These are phyloP conservation scores for Centropyge bicolor DNA, from an alignment of 2,797 vertebrate genomes.

Conservation along the genomic window DNA sequence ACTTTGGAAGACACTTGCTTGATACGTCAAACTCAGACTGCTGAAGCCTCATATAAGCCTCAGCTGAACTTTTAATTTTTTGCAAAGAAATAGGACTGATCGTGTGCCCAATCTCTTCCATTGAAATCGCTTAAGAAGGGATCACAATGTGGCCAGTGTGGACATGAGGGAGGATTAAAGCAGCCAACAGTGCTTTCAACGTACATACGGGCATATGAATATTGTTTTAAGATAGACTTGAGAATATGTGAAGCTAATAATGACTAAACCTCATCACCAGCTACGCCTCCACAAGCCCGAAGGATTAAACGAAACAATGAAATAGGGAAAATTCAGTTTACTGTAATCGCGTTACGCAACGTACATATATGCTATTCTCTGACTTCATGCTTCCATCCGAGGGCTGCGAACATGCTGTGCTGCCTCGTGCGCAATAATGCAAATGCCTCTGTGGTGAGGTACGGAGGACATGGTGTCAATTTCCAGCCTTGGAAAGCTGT, in stretches of 20 bases:
- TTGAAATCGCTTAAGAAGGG: background rate
- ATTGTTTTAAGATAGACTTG: background rate
- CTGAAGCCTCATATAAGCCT: background rate
- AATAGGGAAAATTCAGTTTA: background rate
- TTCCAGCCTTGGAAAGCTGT: slow-evolving; percentile 9
- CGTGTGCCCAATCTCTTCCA: background rate
- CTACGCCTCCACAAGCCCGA: slow-evolving; percentile 5
- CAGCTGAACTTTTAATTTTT: background rate
- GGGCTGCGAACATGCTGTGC: slow-evolving; percentile 9
- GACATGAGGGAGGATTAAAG: background rate
- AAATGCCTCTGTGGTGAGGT: slow-evolving; percentile 9
- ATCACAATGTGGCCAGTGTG: background rate
- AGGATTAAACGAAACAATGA: background rate
- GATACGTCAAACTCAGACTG: background rate
- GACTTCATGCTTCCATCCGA: slow-evolving; percentile 17
- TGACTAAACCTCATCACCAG: slow-evolving; percentile 23
- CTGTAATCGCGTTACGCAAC: slow-evolving; percentile 41
- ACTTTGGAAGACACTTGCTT: background rate
- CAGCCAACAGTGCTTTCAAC: background rate
- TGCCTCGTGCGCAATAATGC: slow-evolving; percentile 6
- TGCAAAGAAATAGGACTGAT: background rate
- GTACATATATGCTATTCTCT: slow-evolving; percentile 28
- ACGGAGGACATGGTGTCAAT: slow-evolving; percentile 24
- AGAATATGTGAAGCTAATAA: slow-evolving; percentile 17
- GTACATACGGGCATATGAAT: background rate